phyloP scores from a whole-genome alignment of 2,113 vertebrate species.

The cat (Felis catus) region F.catus_Fca126_mat1.0 CM031412.1:46932001-46932500 shows the following conservation, averaged over 20 bases:
- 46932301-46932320: not conserved
- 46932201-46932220: not conserved
- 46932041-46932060: constrained; percentile 46
- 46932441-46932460: not conserved
- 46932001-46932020: constrained; percentile 61
- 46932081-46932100: not conserved
- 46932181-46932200: not conserved
- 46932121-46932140: not conserved
- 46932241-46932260: not conserved
- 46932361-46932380: not conserved
- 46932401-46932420: not conserved
- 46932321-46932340: not conserved
- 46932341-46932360: not conserved
- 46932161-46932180: constrained; percentile 35
- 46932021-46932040: constrained; percentile 38
- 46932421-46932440: not conserved
- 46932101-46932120: constrained; percentile 1
- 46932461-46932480: not conserved
- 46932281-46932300: not conserved
- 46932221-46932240: not conserved
- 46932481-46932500: not conserved
- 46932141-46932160: not conserved
- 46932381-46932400: not conserved
- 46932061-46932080: constrained; percentile 13
- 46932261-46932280: not conserved